phyloP scores from a whole-genome alignment of 2,113 vertebrate species.

The Sclerurus mexicanus region DNA sequence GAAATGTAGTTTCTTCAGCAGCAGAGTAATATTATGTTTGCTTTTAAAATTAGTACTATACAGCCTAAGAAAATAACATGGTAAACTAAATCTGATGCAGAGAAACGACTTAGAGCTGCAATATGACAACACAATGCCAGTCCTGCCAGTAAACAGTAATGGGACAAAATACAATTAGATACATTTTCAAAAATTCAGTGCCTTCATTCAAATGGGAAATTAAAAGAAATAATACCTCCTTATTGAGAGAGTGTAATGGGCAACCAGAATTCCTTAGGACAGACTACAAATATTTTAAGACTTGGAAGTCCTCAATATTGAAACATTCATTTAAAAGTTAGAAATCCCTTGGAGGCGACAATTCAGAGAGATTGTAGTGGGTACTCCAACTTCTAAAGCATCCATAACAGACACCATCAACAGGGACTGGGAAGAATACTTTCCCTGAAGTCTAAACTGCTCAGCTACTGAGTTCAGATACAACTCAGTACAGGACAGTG shows the following conservation, averaged over 20 bases:
- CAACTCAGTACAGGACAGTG: not conserved
- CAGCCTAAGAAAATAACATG: not conserved
- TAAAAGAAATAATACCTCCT: not conserved
- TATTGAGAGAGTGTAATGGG: not conserved
- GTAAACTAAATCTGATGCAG: not conserved
- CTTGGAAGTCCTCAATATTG: not conserved
- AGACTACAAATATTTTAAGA: not conserved
- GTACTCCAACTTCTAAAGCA: not conserved
- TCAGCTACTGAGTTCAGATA: not conserved
- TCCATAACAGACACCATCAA: not conserved
- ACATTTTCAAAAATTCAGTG: not conserved
- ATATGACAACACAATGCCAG: not conserved
- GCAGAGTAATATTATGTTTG: not conserved
- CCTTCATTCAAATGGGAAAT: not conserved
- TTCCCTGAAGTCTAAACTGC: not conserved
- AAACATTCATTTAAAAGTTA: not conserved
- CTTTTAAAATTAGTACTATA: not conserved
- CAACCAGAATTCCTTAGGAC: not conserved
- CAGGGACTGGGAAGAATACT: not conserved
- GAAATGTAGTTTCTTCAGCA: not conserved
- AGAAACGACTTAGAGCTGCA: not conserved
- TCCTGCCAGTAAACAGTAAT: not conserved
- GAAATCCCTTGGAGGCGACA: not conserved
- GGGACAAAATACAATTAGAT: not conserved
- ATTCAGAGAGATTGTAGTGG: not conserved